These are phyloP conservation scores for Cirrhinus molitorella DNA, from an alignment of 2,797 vertebrate species.

Conservation along the genomic window DNA sequence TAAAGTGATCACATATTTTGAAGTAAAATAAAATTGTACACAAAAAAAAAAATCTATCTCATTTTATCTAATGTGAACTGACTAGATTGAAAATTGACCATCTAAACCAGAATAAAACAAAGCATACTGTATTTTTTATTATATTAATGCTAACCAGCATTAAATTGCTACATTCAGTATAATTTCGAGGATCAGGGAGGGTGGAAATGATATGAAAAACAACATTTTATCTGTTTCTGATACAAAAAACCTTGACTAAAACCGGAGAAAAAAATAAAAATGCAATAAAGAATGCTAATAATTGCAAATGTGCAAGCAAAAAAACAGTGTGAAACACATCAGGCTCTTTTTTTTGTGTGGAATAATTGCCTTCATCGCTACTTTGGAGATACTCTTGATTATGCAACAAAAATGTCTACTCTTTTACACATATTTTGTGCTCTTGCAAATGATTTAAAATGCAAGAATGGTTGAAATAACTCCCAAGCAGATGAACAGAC, in stretches of 20 bases:
- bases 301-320: not conserved
- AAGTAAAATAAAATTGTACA: not conserved
- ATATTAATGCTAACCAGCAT: not conserved
- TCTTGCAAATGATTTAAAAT: constrained; percentile 4
- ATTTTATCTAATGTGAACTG: not conserved
- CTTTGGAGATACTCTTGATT: not conserved
- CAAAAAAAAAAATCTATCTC: too few relatives aligned
- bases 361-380: not conserved
- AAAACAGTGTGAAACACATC: not conserved
- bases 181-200: not conserved
- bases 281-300: not conserved
- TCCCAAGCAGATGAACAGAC: constrained; percentile 1
- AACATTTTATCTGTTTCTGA: not conserved
- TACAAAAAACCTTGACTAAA: not conserved
- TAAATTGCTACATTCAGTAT: not conserved
- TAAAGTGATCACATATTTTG: not conserved
- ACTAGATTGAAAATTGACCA: not conserved
- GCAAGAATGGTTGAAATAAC: not conserved
- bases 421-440: not conserved
- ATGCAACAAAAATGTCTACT: not conserved
- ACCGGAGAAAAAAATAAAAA: not conserved
- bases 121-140: too few relatives aligned
- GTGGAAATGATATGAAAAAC: not conserved
- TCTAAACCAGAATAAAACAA: not conserved
- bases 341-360: not conserved